Evolutionary conservation across 2,888 invertebrate genomes (phyloP).

Genomic region (Aphidius colemani): DNA sequence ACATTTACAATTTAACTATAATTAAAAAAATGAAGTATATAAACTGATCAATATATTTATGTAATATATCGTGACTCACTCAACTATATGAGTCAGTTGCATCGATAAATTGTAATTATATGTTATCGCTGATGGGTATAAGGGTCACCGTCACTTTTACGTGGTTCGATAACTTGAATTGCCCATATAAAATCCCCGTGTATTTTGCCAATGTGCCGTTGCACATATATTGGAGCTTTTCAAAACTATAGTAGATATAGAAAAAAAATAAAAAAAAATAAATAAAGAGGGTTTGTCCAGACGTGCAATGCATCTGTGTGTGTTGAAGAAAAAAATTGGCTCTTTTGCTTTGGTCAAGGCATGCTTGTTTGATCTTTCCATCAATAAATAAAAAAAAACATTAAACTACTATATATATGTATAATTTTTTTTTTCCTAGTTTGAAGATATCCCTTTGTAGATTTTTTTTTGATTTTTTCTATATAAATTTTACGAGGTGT

Average conservation of each 20-base stretch:
- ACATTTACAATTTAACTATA: too few species aligned
- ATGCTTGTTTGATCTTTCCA: background rate
- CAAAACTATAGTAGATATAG: too few species aligned
- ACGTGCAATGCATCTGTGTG: too few species aligned
- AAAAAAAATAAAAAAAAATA: too few species aligned
- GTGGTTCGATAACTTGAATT: conserved; percentile 32
- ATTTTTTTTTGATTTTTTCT: too few species aligned
- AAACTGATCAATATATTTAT: background rate
- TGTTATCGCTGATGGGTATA: conserved; percentile 35
- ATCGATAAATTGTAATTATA: conserved; percentile 47
- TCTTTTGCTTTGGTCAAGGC: conserved; percentile 8
- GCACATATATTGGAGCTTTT: conserved; percentile 9
- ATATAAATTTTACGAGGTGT: too few species aligned
- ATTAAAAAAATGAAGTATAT: background rate
- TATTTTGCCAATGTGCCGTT: conserved; percentile 19
- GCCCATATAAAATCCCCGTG: conserved; percentile 31
- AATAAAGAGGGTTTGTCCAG: too few species aligned
- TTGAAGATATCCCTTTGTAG: too few species aligned
- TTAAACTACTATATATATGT: too few species aligned
- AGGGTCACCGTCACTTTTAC: conserved; percentile 23
- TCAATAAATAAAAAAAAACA: too few species aligned
- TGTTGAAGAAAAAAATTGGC: too few species aligned
- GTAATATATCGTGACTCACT: conserved; percentile 3
- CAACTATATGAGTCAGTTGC: conserved; percentile 4
- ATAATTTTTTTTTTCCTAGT: too few species aligned